phyloP scores from a whole-genome alignment of 1,140 invertebrate genomes.

The Cyclina sinensis region DNA sequence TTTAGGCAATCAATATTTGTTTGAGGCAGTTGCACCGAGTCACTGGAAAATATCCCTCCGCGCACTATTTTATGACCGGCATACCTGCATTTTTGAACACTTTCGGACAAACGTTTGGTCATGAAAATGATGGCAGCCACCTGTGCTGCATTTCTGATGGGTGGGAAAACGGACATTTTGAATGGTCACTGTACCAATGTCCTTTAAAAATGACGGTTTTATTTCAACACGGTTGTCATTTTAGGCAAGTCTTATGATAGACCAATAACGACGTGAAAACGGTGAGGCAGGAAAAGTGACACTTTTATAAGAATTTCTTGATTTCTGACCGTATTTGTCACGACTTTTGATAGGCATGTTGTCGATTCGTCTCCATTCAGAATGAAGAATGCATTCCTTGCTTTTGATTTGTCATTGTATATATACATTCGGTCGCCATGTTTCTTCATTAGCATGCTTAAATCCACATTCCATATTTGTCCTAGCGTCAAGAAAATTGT shows the following conservation, averaged over 20 bases:
- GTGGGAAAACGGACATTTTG: constrained; percentile 57
- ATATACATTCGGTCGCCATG: neutral
- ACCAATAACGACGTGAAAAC: constrained; percentile 51
- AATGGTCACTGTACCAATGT: constrained; percentile 4
- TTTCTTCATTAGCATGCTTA: neutral
- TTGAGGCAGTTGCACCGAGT: constrained; percentile 17
- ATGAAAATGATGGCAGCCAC: constrained; percentile 52
- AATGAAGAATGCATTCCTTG: neutral
- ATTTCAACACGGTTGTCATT: constrained; percentile 47
- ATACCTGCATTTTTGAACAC: constrained; percentile 64
- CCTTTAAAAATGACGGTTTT: constrained; percentile 56
- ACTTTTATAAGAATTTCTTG: constrained; percentile 60
- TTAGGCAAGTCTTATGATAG: constrained; percentile 47
- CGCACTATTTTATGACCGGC: constrained; percentile 37
- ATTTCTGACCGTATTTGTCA: constrained; percentile 47
- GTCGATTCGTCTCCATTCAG: constrained; percentile 8
- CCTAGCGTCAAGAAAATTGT: too few species aligned
- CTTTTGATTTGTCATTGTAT: constrained; percentile 19
- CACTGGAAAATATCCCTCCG: constrained; percentile 14
- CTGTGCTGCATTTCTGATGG: constrained; percentile 12
- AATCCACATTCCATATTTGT: too few species aligned
- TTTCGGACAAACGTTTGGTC: constrained; percentile 37
- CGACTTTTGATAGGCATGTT: constrained; percentile 9
- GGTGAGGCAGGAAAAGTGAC: constrained; percentile 45
- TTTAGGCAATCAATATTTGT: constrained; percentile 47